phyloP scores from a whole-genome alignment of 2,797 vertebrate species.

The Notolepis coatsorum region DNA sequence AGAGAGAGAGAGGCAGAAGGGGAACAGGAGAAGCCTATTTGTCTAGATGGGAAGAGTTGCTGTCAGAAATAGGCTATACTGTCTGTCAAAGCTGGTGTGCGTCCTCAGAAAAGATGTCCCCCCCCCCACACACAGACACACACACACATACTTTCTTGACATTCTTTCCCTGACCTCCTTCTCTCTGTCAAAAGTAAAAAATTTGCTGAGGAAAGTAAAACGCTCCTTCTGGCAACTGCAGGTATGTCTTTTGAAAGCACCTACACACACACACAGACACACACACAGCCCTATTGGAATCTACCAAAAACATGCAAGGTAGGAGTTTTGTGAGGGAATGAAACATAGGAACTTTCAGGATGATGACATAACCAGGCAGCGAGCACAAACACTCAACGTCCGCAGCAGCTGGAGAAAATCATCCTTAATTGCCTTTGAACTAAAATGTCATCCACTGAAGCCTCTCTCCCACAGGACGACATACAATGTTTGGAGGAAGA shows the following conservation, averaged over 20 bases:
- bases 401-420: conserved; percentile 22
- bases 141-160: too few species aligned
- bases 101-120: too few species aligned
- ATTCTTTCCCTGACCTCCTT: conserved; percentile 20
- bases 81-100: too few species aligned
- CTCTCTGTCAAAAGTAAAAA: neutral
- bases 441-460: conserved; percentile 22
- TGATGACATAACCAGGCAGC: conserved; percentile 16
- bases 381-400: conserved; percentile 26
- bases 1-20: too few species aligned
- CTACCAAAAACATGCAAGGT: conserved; percentile 26
- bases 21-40: too few species aligned
- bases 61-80: too few species aligned
- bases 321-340: conserved; percentile 5
- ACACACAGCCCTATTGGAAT: too few species aligned
- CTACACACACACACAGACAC: conserved; percentile 38
- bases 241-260: conserved; percentile 42
- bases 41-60: too few species aligned
- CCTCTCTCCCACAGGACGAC: neutral
- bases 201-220: conserved; percentile 13
- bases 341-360: conserved; percentile 31
- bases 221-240: conserved; percentile 8
- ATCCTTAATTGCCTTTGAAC: conserved; percentile 22
- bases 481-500: neutral
- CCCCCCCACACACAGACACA: too few species aligned